Percentiles rank a stretch among this genome's conserved stretches.
phyloP scores from a whole-genome alignment of 2,797 vertebrate genomes.

The Emys orbicularis region DNA sequence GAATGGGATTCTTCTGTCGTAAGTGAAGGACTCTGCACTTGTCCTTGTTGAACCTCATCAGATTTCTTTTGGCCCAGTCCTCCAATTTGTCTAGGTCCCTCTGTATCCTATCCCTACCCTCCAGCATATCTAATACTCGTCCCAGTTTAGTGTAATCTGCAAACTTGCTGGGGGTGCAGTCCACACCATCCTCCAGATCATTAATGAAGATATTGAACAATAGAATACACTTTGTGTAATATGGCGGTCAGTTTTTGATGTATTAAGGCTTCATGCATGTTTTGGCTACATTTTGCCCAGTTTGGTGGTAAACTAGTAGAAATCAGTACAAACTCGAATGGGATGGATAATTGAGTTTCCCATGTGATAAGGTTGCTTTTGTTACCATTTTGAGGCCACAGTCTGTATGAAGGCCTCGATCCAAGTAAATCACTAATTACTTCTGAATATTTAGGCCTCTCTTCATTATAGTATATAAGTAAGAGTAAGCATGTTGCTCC shows the following conservation, averaged over 20 bases:
- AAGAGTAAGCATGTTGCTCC: conserved; percentile 22
- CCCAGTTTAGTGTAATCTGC: too few species aligned
- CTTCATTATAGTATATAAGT: neutral
- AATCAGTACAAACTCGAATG: neutral
- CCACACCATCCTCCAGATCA: too few species aligned
- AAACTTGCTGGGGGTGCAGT: too few species aligned
- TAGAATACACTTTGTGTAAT: neutral
- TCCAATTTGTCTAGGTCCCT: too few species aligned
- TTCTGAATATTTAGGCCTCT: neutral
- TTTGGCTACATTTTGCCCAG: neutral
- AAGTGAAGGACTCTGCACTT: too few species aligned
- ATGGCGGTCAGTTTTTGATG: neutral
- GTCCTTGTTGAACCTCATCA: too few species aligned
- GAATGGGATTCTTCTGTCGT: too few species aligned
- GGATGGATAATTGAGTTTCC: neutral
- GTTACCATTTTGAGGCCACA: neutral
- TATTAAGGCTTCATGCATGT: neutral
- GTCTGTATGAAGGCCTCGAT: neutral
- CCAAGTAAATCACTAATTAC: neutral
- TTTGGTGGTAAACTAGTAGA: neutral
- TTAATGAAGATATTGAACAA: too few species aligned
- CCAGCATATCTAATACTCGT: too few species aligned
- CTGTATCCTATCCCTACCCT: too few species aligned
- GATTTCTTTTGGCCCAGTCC: too few species aligned
- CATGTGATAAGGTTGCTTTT: neutral